phyloP scores from a whole-genome alignment of 2,797 vertebrate genomes.

The Pangasius djambal region DNA sequence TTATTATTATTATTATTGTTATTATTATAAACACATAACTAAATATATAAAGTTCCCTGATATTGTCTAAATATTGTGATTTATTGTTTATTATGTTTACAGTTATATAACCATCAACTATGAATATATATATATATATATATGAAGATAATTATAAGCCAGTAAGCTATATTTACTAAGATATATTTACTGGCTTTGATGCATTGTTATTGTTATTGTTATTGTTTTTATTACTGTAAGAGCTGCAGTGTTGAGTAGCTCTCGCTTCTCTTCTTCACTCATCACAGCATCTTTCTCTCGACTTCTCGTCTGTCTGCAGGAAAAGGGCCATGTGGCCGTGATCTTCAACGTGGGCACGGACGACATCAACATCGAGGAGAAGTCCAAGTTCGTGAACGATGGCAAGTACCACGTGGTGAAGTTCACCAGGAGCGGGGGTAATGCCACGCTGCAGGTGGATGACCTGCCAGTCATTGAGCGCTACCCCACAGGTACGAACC shows the following conservation, averaged over 20 bases:
- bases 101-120: background rate
- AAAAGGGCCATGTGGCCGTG: constrained; percentile 95
- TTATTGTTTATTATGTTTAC: background rate
- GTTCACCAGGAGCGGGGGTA: constrained; percentile 98
- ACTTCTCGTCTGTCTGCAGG: constrained; percentile 74
- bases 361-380: constrained; percentile 98
- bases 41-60: too few species aligned
- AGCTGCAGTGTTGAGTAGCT: background rate
- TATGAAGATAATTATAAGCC: too few species aligned
- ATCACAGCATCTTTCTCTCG: background rate
- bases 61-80: too few species aligned
- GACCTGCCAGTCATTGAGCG: constrained; percentile 97
- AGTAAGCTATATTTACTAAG: too few species aligned
- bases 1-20: too few species aligned
- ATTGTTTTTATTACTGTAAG: background rate
- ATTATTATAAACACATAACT: too few species aligned
- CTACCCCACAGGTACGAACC: constrained; percentile 95
- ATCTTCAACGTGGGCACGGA: constrained; percentile 99
- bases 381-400: constrained; percentile 96
- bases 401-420: constrained; percentile 99
- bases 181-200: too few species aligned
- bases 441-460: constrained; percentile 99
- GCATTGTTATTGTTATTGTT: too few species aligned
- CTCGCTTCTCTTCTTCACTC: background rate
- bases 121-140: too few species aligned